phyloP scores from a whole-genome alignment of 2,797 vertebrate species.

The Pelobates cultripes region DNA sequence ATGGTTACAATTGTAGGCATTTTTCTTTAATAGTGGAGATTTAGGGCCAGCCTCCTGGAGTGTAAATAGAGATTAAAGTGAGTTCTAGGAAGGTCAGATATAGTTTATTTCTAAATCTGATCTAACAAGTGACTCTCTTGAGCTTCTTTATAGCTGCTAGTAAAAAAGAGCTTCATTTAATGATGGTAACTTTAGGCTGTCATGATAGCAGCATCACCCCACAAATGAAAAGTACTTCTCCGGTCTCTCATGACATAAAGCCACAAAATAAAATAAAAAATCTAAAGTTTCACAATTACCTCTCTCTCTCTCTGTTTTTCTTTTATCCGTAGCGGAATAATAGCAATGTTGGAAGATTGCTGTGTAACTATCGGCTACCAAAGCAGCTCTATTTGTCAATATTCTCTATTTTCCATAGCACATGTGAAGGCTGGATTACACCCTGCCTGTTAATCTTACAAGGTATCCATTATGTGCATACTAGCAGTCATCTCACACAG shows the following conservation, averaged over 20 bases:
- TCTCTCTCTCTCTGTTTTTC: slow-evolving; percentile 25
- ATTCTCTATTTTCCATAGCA: slow-evolving; percentile 25
- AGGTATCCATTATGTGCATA: slow-evolving; percentile 18
- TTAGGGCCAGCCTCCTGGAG: slow-evolving; percentile 20
- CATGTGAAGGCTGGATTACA: neutral
- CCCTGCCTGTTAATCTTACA: slow-evolving; percentile 33
- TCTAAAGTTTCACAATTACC: slow-evolving; percentile 17
- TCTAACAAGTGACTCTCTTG: slow-evolving; percentile 27
- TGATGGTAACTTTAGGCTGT: slow-evolving; percentile 35
- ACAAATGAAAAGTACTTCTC: slow-evolving; percentile 3
- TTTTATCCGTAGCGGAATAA: slow-evolving; percentile 32
- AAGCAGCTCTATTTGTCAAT: slow-evolving; percentile 33
- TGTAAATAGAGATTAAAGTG: slow-evolving; percentile 40
- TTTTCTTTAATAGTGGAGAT: slow-evolving; percentile 27
- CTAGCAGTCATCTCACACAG: slow-evolving; percentile 22
- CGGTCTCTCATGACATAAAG: slow-evolving; percentile 23
- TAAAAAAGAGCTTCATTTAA: slow-evolving; percentile 36
- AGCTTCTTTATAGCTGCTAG: slow-evolving; percentile 28
- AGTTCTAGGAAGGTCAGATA: slow-evolving; percentile 5
- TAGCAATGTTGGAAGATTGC: slow-evolving; percentile 23
- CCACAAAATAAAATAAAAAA: neutral
- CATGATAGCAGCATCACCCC: slow-evolving; percentile 17
- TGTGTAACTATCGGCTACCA: slow-evolving; percentile 17
- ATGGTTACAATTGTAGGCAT: slow-evolving; percentile 29
- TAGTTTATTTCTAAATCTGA: slow-evolving; percentile 22